Evolutionary conservation across 2,888 invertebrate genomes (phyloP).

Genomic region (Andrena bicolor): DNA sequence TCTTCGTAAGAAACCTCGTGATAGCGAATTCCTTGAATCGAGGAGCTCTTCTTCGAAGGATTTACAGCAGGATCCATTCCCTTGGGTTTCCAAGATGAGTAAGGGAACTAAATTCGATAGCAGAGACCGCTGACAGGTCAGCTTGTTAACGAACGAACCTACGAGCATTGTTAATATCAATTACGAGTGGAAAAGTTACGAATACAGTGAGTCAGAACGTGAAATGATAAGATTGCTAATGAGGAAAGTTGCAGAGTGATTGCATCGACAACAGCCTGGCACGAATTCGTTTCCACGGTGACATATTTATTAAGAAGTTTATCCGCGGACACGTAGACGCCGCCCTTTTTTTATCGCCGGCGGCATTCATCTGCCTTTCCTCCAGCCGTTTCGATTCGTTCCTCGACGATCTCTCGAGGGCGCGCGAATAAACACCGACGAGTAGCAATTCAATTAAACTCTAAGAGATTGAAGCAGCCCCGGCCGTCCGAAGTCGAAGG

Average conservation of each 20-base stretch:
- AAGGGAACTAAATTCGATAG: not conserved
- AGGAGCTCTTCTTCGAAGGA: not conserved
- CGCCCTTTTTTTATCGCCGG: not conserved
- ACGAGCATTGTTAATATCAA: conserved; percentile 11
- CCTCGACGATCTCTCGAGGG: not conserved
- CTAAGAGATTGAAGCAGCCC: not conserved
- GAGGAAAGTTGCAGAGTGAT: conserved; percentile 39
- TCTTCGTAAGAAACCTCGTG: not conserved
- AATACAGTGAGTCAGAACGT: conserved; percentile 6
- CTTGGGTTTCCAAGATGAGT: not conserved
- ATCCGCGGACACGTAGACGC: conserved; percentile 5
- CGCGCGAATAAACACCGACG: not conserved
- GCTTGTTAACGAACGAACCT: not conserved
- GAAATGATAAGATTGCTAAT: conserved; percentile 26
- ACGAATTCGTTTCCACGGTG: not conserved
- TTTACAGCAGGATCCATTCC: not conserved
- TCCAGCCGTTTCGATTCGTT: not conserved
- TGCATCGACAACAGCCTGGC: not conserved
- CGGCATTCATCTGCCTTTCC: not conserved
- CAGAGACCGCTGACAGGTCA: not conserved
- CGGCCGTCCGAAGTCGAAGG: not conserved
- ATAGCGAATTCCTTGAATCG: not conserved
- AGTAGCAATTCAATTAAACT: conserved; percentile 16
- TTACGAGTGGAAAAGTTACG: not conserved
- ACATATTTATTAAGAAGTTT: conserved; percentile 11